Evolutionary conservation across 2,113 vertebrate species (phyloP).

Genomic region (Pundamilia nyererei): DNA sequence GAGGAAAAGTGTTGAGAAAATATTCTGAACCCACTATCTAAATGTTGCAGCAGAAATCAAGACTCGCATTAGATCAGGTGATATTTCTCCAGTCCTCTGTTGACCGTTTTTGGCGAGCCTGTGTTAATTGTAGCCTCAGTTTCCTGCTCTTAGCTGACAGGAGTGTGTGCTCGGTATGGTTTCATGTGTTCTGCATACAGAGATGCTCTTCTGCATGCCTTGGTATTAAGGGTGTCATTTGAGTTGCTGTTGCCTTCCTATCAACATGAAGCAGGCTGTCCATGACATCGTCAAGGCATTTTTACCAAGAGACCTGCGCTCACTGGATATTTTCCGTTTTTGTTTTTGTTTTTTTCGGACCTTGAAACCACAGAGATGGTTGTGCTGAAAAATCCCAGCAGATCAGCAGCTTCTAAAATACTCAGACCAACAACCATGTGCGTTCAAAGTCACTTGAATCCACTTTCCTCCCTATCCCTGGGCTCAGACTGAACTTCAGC

Average conservation of each 20-base stretch:
- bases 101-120: fast-evolving
- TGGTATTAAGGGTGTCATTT: background rate
- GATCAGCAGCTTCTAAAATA: background rate
- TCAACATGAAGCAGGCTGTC: background rate
- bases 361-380: background rate
- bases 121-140: background rate
- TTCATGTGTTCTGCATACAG: background rate
- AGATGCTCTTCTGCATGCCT: background rate
- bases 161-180: background rate
- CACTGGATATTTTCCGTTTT: background rate
- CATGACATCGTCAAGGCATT: background rate
- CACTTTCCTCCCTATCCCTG: background rate
- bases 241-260: background rate
- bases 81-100: background rate
- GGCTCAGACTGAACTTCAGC: background rate
- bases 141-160: background rate
- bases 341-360: fast-evolving
- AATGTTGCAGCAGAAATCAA: background rate
- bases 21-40: background rate
- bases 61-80: background rate
- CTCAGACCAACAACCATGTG: background rate
- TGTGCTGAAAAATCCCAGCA: background rate
- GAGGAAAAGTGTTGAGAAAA: background rate
- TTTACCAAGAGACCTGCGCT: background rate
- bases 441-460: background rate